Conservation (phyloP, 2,113 vertebrate species). For the Micronycteris hirsuta region DNA sequence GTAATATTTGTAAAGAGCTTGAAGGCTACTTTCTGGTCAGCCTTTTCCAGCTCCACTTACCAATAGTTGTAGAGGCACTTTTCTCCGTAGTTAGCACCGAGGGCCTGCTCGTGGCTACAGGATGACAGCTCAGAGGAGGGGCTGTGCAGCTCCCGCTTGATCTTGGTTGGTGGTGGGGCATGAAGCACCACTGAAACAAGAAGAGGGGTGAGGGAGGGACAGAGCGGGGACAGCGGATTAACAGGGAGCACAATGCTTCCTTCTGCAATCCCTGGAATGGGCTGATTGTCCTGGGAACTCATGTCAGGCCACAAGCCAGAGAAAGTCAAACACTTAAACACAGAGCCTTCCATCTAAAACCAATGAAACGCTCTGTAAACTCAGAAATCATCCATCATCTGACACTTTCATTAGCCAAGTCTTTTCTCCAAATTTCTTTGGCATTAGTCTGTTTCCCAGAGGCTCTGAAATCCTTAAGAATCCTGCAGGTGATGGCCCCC, state of each 20-base stretch:
- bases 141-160: conserved; percentile 93
- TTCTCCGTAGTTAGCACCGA: conserved; percentile 91
- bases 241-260: not conserved
- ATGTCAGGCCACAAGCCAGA: not conserved
- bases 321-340: not conserved
- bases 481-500: not conserved
- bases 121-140: conserved; percentile 90
- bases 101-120: conserved; percentile 91
- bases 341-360: not conserved
- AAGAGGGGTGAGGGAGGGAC: not conserved
- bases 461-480: not conserved
- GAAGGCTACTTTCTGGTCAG: not conserved
- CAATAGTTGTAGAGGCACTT: conserved; percentile 99
- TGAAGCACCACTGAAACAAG: conserved; percentile 93
- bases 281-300: not conserved
- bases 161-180: conserved; percentile 92
- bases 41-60: conserved; percentile 77
- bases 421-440: not conserved
- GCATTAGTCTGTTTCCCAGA: not conserved
- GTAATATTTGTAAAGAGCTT: not conserved
- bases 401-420: not conserved
- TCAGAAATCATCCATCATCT: not conserved
- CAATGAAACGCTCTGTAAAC: not conserved
- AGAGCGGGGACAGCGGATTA: not conserved
- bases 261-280: not conserved